Evolutionary conservation across 2,888 invertebrate species (phyloP), one percentile per base, ranked within the genome.

Genomic region (Stomorhina lunata): DNA sequence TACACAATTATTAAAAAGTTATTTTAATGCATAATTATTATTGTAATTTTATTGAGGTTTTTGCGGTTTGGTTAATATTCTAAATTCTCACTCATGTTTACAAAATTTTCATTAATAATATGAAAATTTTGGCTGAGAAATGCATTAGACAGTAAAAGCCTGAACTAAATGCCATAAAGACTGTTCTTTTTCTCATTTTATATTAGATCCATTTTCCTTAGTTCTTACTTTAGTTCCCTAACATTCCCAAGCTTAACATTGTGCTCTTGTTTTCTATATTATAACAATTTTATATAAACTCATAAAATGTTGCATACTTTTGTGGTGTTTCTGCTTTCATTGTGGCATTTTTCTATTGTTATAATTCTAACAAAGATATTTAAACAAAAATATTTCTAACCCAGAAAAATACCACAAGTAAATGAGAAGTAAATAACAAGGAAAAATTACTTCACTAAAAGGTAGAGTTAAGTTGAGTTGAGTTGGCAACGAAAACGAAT

Each of bases 241-340:
- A 4, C 4, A 5, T 37, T n/a, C 10, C 10, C 20, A n/a, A 10
- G 12, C 4, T 12, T 12, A 10, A 57, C 20, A 20, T 12, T 57
- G 32, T 57, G 32, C 10, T 3, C 27, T 53, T 4, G 7, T 37
- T n/a, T 12, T 4, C 9, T 9, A 25, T 45, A 17, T 45, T 43
- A 17, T 15, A 34, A 32, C 22, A 43, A 29, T 40, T 65, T 66
- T 50, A n/a, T 43, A 66, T 59, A 34, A 66, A 32, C 57, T 72
- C 66, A 65, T 65, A 72, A 73, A 72, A 69, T 75, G 55, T 75
- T 80, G 69, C 75, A 80, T 76, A 80, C 59, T 76, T 71, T 71
- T 80, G 80, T 57, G 80, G 75, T 75, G 34, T 63, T 71, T n/a
- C 25, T 65, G 63, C 57, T 76, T 57, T 57, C 63, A 65, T 65